Conservation (phyloP, 2,113 vertebrate genomes). For the Colinus virginianus region DNA sequence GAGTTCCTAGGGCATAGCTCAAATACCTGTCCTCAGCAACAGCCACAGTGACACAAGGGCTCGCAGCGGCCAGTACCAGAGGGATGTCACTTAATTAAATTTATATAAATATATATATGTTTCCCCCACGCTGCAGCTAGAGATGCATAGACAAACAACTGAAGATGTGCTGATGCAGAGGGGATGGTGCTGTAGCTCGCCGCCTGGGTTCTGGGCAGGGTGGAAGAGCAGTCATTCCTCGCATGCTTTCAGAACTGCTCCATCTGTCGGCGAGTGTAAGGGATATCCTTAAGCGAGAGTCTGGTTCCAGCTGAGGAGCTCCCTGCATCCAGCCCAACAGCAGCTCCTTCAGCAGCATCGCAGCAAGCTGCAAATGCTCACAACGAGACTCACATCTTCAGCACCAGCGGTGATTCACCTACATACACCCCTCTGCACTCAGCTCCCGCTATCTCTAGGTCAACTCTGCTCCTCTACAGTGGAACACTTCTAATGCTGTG, state of each 20-base stretch:
- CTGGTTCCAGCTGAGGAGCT: rapidly evolving
- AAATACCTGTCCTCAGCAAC: neutral
- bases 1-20: conserved; percentile 9
- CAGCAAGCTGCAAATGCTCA: neutral
- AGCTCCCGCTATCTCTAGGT: neutral
- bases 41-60: neutral
- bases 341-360: neutral
- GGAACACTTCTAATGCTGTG: neutral
- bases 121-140: neutral
- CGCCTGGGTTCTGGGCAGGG: neutral
- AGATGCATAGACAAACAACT: rapidly evolving
- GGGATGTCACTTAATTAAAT: rapidly evolving
- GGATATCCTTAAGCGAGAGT: neutral
- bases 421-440: neutral
- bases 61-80: neutral
- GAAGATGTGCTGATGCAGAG: neutral
- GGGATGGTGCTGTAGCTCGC: rapidly evolving
- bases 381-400: neutral
- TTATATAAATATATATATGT: too few relatives aligned
- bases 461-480: neutral
- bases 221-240: neutral
- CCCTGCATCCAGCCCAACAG: neutral
- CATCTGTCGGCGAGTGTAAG: conserved; percentile 68
- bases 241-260: conserved; percentile 62
- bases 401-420: rapidly evolving